Evolutionary conservation across 2,113 vertebrate species (phyloP), one percentile per base, ranked within the genome.

Genomic region (Xiphias gladius): DNA sequence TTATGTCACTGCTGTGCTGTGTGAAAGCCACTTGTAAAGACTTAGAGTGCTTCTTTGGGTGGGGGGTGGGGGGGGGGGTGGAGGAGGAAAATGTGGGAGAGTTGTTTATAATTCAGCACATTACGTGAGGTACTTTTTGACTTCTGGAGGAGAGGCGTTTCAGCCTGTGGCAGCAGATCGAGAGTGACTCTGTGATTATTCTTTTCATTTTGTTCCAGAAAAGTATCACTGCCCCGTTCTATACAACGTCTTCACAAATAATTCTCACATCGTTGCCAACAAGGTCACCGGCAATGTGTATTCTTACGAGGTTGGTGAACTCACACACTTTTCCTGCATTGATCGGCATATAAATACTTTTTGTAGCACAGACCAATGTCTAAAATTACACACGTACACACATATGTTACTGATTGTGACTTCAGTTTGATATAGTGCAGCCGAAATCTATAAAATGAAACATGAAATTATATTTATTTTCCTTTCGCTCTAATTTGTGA

Each of bases 171-270:
- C 20, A 52, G 24, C 54, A 32, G 52, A 57, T 54, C 4, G 16
- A 50, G 35, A 82, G 39, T 4, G 22, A 35, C 54, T 62, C 72
- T 64, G 54, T 83, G 14, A 50, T 82, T 46, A 39, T 46, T 26
- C 6, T 54, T 80, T 66, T 65, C 5, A 0, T 72, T 91, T 43
- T 55, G 12, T 75, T 7, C 64, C 80, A 99, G 98, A 96, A 58
- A 98, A 99, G 86, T 99, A 97, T 88, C 98, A 99, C 94, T 99
- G 98, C 83, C 98, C 98, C 0, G 97, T 99, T 76, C 95, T 99
- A 7, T 99, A 97, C 91, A 97, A 94, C 0, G 95, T 99, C 32
- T 99, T 99, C 95, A 99, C 97, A 30, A 98, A 99, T 91, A 99
- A 98, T 69, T 99, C 97, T 28, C 97, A 99, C 90, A 98, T 99